These are phyloP conservation scores for Solea senegalensis DNA, from an alignment of 2,113 vertebrate species.

Conservation along the genomic window DNA sequence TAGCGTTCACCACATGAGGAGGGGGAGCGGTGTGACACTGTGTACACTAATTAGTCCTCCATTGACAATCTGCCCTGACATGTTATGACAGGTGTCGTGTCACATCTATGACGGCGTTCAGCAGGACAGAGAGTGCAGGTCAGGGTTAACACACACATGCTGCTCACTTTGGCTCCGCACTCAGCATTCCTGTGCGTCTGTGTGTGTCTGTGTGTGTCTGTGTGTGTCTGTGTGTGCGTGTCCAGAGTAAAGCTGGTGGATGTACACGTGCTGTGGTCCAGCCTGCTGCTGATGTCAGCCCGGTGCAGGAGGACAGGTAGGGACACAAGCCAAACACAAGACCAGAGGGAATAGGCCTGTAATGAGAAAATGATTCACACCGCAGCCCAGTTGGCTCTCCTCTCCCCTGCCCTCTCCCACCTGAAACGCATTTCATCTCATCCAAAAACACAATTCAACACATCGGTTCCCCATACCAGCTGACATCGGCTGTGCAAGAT, in stretches of 20 bases:
- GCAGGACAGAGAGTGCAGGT: slow-evolving; percentile 53
- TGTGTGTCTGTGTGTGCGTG: slow-evolving; percentile 28
- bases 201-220: slow-evolving; percentile 20
- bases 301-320: slow-evolving; percentile 27
- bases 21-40: slow-evolving; percentile 31
- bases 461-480: slow-evolving; percentile 46
- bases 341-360: slow-evolving; percentile 48
- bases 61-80: slow-evolving; percentile 60
- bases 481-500: slow-evolving; percentile 59
- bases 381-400: slow-evolving; percentile 49
- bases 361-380: slow-evolving; percentile 75
- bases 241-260: slow-evolving; percentile 22
- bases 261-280: slow-evolving; percentile 45
- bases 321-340: slow-evolving; percentile 52
- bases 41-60: slow-evolving; percentile 71
- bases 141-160: slow-evolving; percentile 76
- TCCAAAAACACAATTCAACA: slow-evolving; percentile 53
- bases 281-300: slow-evolving; percentile 50
- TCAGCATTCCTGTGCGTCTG: slow-evolving; percentile 47
- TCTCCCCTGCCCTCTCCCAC: slow-evolving; percentile 57
- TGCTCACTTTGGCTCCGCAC: slow-evolving; percentile 57
- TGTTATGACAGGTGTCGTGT: slow-evolving; percentile 81
- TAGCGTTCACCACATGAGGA: slow-evolving; percentile 43
- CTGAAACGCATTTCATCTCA: slow-evolving; percentile 69
- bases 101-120: slow-evolving; percentile 58